Evolutionary conservation across 2,888 invertebrate genomes (phyloP).

Genomic region (Microctonus aethiopoides): DNA sequence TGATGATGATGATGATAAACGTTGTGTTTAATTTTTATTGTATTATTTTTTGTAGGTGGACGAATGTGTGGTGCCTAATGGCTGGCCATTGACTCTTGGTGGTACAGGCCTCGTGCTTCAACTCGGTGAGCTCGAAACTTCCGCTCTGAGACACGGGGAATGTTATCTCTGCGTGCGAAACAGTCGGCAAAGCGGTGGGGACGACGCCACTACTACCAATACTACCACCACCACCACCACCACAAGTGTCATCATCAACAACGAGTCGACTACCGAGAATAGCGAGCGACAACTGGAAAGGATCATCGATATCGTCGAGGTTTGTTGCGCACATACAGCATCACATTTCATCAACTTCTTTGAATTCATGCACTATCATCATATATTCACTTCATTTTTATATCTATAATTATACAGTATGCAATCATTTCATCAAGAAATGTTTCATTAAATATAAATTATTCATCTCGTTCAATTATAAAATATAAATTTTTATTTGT

Average conservation of each 20-base stretch:
- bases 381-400: not conserved
- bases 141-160: conserved; percentile 73
- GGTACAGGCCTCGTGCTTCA: conserved; percentile 73
- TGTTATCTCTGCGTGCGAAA: conserved; percentile 74
- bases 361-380: not conserved
- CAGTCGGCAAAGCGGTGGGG: conserved; percentile 48
- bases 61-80: conserved; percentile 70
- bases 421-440: too few relatives aligned
- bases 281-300: conserved; percentile 36
- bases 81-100: conserved; percentile 77
- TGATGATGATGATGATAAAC: not conserved
- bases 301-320: conserved; percentile 59
- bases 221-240: conserved; percentile 47
- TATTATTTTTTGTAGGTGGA: conserved; percentile 68
- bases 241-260: conserved; percentile 35
- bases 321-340: conserved; percentile 48
- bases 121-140: conserved; percentile 73
- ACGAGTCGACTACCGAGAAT: conserved; percentile 16
- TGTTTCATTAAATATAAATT: not conserved
- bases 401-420: too few relatives aligned
- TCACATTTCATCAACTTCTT: conserved; percentile 29
- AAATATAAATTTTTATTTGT: too few relatives aligned
- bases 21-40: conserved; percentile 9
- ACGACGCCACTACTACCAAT: conserved; percentile 47
- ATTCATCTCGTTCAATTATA: not conserved